Evolutionary conservation across 2,797 vertebrate species (phyloP).

Genomic region (Hypotaenidia okinawae): DNA sequence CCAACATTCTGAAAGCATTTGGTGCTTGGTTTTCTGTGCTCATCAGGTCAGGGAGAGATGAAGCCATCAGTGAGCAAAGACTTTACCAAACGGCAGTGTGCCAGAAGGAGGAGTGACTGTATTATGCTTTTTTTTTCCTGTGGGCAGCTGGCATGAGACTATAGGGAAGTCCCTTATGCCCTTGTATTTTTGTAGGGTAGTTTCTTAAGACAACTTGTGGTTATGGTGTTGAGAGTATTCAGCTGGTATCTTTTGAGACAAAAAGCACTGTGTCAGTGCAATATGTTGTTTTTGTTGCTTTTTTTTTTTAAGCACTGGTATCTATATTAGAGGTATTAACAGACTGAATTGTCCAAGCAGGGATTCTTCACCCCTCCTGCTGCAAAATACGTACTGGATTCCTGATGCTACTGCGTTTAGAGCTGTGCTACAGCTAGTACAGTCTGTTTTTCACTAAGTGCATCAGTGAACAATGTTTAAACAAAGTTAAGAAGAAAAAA

Average conservation of each 20-base stretch:
- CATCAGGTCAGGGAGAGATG: background rate
- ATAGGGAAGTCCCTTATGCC: background rate
- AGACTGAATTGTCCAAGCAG: background rate
- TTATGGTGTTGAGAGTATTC: background rate
- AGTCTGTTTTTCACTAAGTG: constrained; percentile 67
- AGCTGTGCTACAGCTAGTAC: constrained; percentile 3
- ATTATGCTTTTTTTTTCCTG: background rate
- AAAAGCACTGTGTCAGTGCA: background rate
- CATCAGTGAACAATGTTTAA: constrained; percentile 56
- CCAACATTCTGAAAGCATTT: accelerated
- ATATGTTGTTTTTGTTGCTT: background rate
- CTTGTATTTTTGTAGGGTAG: background rate
- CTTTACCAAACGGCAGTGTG: background rate
- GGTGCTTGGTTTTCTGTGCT: background rate
- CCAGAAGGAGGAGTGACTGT: background rate
- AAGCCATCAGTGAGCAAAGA: background rate
- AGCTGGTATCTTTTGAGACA: background rate
- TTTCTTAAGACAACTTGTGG: background rate
- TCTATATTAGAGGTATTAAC: background rate
- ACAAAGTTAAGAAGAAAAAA: background rate
- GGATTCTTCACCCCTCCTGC: background rate
- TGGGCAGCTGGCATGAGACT: background rate
- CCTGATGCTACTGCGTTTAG: background rate
- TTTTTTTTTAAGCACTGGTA: background rate
- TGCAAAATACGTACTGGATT: background rate